phyloP scores from a whole-genome alignment of 23 tunicate genomes.

The Oikopleura dioica region DNA sequence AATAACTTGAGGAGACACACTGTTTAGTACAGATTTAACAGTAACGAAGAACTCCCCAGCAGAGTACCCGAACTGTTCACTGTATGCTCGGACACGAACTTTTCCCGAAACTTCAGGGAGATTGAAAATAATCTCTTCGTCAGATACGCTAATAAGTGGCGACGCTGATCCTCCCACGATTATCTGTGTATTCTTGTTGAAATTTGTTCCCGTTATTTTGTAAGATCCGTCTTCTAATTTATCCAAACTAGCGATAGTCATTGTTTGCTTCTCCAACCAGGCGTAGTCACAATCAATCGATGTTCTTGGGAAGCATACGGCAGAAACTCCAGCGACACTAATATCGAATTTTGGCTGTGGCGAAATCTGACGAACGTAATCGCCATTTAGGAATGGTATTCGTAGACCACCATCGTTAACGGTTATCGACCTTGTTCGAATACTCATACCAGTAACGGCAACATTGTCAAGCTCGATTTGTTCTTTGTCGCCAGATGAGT shows the following conservation, averaged over 20 bases:
- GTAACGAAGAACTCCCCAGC: not conserved
- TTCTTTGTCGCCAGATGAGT: not conserved
- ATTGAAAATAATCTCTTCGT: not conserved
- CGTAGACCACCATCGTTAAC: not conserved
- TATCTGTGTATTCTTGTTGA: not conserved
- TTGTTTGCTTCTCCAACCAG: not conserved
- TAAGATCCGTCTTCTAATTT: not conserved
- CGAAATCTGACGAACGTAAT: too few species aligned
- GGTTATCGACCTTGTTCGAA: not conserved
- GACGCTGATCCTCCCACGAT: not conserved
- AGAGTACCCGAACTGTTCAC: not conserved
- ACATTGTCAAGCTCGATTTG: constrained; percentile 7
- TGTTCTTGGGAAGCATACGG: too few species aligned
- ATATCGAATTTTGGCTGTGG: too few species aligned
- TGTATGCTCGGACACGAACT: not conserved
- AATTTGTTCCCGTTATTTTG: not conserved
- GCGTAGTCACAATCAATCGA: not conserved
- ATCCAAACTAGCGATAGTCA: not conserved
- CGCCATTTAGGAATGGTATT: not conserved
- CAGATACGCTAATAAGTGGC: not conserved
- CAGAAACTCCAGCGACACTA: too few species aligned
- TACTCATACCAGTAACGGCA: not conserved
- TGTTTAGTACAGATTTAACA: not conserved
- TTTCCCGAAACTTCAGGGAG: not conserved
- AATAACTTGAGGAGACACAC: not conserved